Base-by-base conservation (phyloP, 2,888 invertebrate species). In the Metalampra italica region DNA sequence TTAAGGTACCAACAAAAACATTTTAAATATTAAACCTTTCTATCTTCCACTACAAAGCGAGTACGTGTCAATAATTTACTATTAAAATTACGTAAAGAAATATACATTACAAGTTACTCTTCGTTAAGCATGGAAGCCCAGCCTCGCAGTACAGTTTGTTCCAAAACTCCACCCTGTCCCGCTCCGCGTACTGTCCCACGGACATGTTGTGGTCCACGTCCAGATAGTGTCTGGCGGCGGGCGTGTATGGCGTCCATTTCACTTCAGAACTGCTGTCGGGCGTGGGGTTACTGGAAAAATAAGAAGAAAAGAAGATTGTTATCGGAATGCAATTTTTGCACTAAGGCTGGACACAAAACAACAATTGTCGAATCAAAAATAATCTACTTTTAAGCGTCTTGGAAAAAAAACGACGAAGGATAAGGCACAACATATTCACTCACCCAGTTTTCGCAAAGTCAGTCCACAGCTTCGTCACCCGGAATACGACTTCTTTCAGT, bases 391-490 rank as follows among this genome's bases (percentile, higher is more conserved):
- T n/a, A n/a, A n/a, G n/a, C n/a, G n/a, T n/a, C n/a, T n/a, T n/a
- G n/a, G n/a, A n/a, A n/a, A n/a, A n/a, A n/a, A n/a, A n/a, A n/a
- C n/a, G n/a, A n/a, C n/a, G n/a, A n/a, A n/a, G n/a, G 22, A 22
- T 22, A 3, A 3, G 22, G 5, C 2, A 22, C 22, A 3, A 22
- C n/a, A 22, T 22, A 22, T 22, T 5, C 41, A 55, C 64, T 66
- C 62, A 85, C 87, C 73, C 68, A 51, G 71, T 69, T 62, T 75
- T 86, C 1, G 83, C 83, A 50, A 88, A 87, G 53, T 84, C 77
- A 0, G 83, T 69, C 82, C 84, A 83, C 43, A 86, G 43, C 54
- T 75, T 82, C 0, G 79, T 80, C 32, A 84, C 54, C 14, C 68
- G 61, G 40, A 62, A 65, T 0, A 65, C 64, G 56, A 78, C 66